Evolutionary conservation across 2,888 invertebrate genomes (phyloP), one percentile per base, ranked within the genome.

Genomic region (Eupithecia pulchellata): DNA sequence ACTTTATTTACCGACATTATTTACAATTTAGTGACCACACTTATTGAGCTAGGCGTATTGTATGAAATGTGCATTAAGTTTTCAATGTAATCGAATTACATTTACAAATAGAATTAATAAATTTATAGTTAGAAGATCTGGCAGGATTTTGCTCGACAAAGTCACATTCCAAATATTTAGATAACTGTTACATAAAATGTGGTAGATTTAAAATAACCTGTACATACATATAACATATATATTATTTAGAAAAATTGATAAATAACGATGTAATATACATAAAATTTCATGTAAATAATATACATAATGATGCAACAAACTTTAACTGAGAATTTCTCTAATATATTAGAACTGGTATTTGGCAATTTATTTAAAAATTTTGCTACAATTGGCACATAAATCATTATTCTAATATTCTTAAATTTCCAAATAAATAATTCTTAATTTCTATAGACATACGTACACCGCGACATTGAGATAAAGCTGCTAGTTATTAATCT

Each of bases 1-100:
- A 93, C 32, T 93, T 89, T 93, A 93, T 92, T 93, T 92, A 93
- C 90, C 89, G 91, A 92, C 86, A 91, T 92, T 94, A 94, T 94
- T 92, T 94, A 94, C 94, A 94, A 91, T 89, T 90, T 86, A 90
- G 93, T 94, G 93, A 92, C 92, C 91, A 92, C 92, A 93, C 92
- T 93, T 93, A 93, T 91, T 92, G 92, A 93, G 92, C 93, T 94
- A 94, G 89, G 89, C 90, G 84, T 92, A 91, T 89, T 86, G 89
- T 92, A 91, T 90, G 92, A 93, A 93, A 91, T 91, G 94, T 93
- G 93, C 94, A 92, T 90, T 85, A 89, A 91, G 84, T 87, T 84
- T 84, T 84, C 77, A 85, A 90, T 92, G 91, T 92, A 92, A 93
- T 93, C 84, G 84, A 84, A 92, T 92, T 93, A 93, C 91, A 90